A percentile compares a stretch with the other conserved stretches of the same genome.
These are phyloP conservation scores for Atopsyche davidsoni DNA, from an alignment of 1,140 invertebrate genomes.

Conservation along the genomic window DNA sequence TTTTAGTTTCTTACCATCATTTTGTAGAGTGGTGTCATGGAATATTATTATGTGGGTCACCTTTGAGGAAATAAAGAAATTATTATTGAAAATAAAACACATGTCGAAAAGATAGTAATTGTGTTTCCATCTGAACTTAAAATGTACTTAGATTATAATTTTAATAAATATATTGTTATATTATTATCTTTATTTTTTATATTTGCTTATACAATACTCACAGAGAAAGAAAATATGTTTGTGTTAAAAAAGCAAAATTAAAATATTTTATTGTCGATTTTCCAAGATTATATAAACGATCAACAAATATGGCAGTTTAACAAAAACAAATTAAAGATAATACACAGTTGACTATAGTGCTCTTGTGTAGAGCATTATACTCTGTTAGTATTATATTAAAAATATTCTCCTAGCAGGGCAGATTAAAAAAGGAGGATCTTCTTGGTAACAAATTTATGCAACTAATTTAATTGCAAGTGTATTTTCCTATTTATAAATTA, in stretches of 20 bases:
- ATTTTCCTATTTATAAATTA: background rate
- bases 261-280: background rate
- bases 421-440: no score
- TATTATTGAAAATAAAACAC: conserved; percentile 4
- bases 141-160: no score
- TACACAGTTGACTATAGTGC: no score
- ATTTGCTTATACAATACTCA: background rate
- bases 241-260: background rate
- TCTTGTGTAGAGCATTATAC: no score
- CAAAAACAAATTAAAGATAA: no score
- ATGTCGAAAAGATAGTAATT: background rate
- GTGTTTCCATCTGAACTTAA: background rate
- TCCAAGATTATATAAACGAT: no score
- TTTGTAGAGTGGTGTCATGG: conserved; percentile 62
- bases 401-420: no score
- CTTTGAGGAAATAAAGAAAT: conserved; percentile 61
- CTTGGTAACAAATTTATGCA: no score
- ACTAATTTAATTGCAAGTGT: background rate
- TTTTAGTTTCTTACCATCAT: conserved; percentile 60
- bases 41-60: conserved; percentile 67
- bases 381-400: no score
- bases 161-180: no score
- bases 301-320: no score
- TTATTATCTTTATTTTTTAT: conserved; percentile 1
- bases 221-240: background rate